These are phyloP conservation scores for Drosophila jambulina DNA, from an alignment of 1,140 invertebrate genomes.

Conservation along the genomic window DNA sequence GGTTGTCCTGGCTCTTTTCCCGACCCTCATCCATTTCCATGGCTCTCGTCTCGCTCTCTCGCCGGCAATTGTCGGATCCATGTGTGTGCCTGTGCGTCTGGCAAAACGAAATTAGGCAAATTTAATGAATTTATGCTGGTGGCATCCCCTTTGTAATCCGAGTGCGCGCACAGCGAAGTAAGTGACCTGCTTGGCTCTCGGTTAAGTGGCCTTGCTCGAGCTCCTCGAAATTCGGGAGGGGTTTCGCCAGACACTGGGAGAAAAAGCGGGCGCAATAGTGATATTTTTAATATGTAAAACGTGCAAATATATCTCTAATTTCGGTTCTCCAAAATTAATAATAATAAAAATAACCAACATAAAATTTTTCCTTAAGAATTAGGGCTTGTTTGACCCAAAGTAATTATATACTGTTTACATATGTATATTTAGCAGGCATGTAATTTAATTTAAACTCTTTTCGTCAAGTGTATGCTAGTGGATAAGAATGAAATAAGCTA, in stretches of 20 bases:
- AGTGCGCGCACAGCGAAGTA: slow-evolving; percentile 68
- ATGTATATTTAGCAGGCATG: too few species aligned
- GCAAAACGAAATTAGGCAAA: slow-evolving; percentile 80
- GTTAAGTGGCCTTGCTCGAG: slow-evolving; percentile 69
- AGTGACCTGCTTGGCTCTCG: slow-evolving; percentile 73
- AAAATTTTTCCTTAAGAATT: background rate
- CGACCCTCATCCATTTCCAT: slow-evolving; percentile 47
- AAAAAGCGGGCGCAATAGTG: background rate
- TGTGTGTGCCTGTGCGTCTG: slow-evolving; percentile 49
- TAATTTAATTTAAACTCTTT: background rate
- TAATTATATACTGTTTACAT: background rate
- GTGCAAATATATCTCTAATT: too few species aligned
- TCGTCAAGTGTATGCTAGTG: slow-evolving; percentile 21
- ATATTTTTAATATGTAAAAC: background rate
- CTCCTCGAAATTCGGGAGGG: slow-evolving; percentile 5
- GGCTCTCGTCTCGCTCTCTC: slow-evolving; percentile 8
- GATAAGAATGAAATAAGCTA: slow-evolving; percentile 44
- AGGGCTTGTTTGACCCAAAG: background rate
- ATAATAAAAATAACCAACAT: background rate
- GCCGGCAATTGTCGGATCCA: slow-evolving; percentile 50
- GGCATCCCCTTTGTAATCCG: slow-evolving; percentile 78
- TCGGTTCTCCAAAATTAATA: too few species aligned
- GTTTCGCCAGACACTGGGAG: background rate
- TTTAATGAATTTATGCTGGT: slow-evolving; percentile 84
- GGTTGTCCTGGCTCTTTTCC: slow-evolving; percentile 64